Conservation (phyloP, 2,797 vertebrate genomes). For the Girardinus metallicus region DNA sequence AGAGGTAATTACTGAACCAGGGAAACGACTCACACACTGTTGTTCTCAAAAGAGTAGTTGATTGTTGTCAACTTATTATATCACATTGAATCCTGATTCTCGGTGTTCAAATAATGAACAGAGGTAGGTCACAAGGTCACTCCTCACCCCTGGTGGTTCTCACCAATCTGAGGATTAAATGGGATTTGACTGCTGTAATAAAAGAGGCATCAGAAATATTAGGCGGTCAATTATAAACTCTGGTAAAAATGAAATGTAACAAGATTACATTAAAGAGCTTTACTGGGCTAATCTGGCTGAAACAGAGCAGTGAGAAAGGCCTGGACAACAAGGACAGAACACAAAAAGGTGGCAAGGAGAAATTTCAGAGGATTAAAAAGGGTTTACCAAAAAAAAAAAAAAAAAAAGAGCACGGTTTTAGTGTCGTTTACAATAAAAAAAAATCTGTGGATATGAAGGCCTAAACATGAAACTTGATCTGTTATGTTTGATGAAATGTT, state of each 20-base stretch:
- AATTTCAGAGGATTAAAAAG: slow-evolving; percentile 30
- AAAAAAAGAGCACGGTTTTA: no score
- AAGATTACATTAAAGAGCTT: slow-evolving; percentile 71
- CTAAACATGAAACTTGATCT: slow-evolving; percentile 13
- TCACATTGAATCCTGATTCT: slow-evolving; percentile 56
- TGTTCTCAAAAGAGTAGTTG: slow-evolving; percentile 43
- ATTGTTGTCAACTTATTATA: slow-evolving; percentile 54
- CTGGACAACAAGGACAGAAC: slow-evolving; percentile 41
- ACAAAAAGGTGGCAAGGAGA: slow-evolving; percentile 43
- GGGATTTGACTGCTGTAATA: slow-evolving; percentile 62
- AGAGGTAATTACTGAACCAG: slow-evolving; percentile 56
- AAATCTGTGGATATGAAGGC: background rate
- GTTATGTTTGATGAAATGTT: slow-evolving; percentile 9
- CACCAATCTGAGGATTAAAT: slow-evolving; percentile 62
- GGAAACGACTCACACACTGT: slow-evolving; percentile 57
- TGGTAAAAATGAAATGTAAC: slow-evolving; percentile 56
- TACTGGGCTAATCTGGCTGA: slow-evolving; percentile 65
- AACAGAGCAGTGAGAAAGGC: slow-evolving; percentile 58
- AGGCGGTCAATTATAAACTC: slow-evolving; percentile 51
- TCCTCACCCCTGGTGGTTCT: slow-evolving; percentile 56
- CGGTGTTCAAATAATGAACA: slow-evolving; percentile 60
- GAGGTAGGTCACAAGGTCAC: slow-evolving; percentile 60
- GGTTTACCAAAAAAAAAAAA: slow-evolving; percentile 39
- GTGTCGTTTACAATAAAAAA: background rate
- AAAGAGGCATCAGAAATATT: slow-evolving; percentile 57